A percentile compares a stretch with the other conserved stretches of the same genome.
Evolutionary conservation across 2,888 invertebrate species (phyloP).

Genomic region (Hyposoter dolosus): DNA sequence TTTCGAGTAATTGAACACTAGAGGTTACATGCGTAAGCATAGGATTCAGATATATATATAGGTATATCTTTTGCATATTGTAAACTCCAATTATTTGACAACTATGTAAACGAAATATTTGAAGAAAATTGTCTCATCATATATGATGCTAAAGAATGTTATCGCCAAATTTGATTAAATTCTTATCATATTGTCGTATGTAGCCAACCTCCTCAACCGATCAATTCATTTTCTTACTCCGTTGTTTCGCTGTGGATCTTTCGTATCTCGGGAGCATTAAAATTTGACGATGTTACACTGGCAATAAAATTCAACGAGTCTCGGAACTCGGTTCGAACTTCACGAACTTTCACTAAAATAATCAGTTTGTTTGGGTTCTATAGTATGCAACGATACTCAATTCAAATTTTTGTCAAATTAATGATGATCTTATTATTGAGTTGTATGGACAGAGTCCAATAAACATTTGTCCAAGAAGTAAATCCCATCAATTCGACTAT

Average conservation of each 20-base stretch:
- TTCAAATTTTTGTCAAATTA: neutral
- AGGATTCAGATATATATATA: too few relatives aligned
- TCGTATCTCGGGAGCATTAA: slow-evolving; percentile 1
- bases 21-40: too few relatives aligned
- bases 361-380: neutral
- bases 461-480: neutral
- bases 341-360: too few relatives aligned
- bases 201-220: too few relatives aligned
- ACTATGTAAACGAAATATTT: too few relatives aligned
- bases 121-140: too few relatives aligned
- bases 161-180: too few relatives aligned
- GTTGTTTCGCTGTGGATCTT: slow-evolving; percentile 11
- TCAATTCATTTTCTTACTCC: neutral
- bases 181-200: too few relatives aligned
- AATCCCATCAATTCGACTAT: neutral
- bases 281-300: neutral
- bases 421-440: neutral
- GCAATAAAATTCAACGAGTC: neutral
- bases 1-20: too few relatives aligned
- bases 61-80: too few relatives aligned
- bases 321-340: neutral
- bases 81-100: too few relatives aligned
- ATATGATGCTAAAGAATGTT: too few relatives aligned
- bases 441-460: neutral
- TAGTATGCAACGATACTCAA: neutral